Evolutionary conservation across 2,888 invertebrate genomes (phyloP).

Genomic region (Troglohyphantes excavatus): DNA sequence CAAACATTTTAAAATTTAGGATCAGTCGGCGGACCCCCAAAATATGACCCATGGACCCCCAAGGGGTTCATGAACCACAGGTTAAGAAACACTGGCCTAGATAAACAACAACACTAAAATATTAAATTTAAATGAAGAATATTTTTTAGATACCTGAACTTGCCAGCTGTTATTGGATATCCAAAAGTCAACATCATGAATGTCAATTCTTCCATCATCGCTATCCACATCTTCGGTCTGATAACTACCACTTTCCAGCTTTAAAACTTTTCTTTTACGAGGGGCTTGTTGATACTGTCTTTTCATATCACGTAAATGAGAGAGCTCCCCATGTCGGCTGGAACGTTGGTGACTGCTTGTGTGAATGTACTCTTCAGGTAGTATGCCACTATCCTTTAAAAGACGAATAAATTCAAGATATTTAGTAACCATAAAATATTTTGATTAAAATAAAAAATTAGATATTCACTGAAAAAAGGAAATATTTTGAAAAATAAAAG

Average conservation of each 20-base stretch:
- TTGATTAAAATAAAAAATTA: background rate
- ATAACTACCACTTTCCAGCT: constrained; percentile 85
- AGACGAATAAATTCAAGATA: background rate
- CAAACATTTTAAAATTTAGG: constrained; percentile 30
- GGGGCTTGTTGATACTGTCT: constrained; percentile 87
- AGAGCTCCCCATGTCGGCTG: constrained; percentile 93
- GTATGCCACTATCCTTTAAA: constrained; percentile 64
- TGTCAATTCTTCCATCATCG: constrained; percentile 86
- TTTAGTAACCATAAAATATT: too few relatives aligned
- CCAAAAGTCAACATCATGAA: constrained; percentile 93
- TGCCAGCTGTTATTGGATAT: constrained; percentile 89
- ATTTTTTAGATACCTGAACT: constrained; percentile 78
- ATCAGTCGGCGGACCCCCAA: constrained; percentile 22
- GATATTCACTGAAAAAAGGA: background rate
- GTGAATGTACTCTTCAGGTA: constrained; percentile 42
- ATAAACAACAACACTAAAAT: background rate
- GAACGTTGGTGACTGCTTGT: constrained; percentile 87
- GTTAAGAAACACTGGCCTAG: background rate
- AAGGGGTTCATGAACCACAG: background rate
- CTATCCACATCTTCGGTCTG: constrained; percentile 86
- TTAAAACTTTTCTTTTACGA: constrained; percentile 89
- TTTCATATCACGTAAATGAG: constrained; percentile 91
- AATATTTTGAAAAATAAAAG: background rate
- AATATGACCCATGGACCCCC: too few relatives aligned
- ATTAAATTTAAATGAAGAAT: background rate